A percentile compares a stretch with the other conserved stretches of the same genome.
Evolutionary conservation across 2,113 vertebrate species (phyloP).

Genomic region (Microcebus griseorufus): DNA sequence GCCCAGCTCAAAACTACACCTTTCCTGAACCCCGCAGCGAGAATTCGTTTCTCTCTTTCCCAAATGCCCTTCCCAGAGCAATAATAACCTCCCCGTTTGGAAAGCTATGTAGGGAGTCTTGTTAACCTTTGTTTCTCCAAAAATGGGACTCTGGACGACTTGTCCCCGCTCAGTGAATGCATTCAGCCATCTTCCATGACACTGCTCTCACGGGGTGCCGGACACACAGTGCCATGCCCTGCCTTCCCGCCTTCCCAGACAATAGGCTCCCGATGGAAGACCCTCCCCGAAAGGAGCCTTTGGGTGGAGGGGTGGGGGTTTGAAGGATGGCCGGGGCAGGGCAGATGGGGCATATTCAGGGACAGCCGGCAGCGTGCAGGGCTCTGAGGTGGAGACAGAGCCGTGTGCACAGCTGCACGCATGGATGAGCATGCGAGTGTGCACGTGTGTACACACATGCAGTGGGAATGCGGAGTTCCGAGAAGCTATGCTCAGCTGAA

Average conservation of each 20-base stretch:
- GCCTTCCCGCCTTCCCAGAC: background rate
- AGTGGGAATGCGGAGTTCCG: background rate
- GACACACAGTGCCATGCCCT: background rate
- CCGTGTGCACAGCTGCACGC: background rate
- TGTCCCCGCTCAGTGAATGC: background rate
- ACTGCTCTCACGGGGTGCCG: background rate
- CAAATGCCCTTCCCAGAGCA: background rate
- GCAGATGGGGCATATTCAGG: background rate
- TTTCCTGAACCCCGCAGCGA: background rate
- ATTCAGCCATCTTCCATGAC: background rate
- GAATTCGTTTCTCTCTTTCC: background rate
- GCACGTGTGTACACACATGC: rapidly evolving
- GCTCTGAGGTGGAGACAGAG: background rate
- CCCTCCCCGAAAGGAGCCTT: background rate
- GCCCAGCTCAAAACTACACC: background rate
- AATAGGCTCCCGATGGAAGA: background rate
- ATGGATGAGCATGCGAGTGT: rapidly evolving
- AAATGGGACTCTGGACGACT: background rate
- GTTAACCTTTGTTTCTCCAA: background rate
- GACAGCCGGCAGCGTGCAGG: background rate
- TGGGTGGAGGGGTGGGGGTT: rapidly evolving
- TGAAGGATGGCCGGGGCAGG: background rate
- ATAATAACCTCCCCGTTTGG: background rate
- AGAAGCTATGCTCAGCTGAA: background rate
- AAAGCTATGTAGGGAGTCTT: background rate